Conservation (phyloP, 2,888 invertebrate genomes). For the Nezara viridula region DNA sequence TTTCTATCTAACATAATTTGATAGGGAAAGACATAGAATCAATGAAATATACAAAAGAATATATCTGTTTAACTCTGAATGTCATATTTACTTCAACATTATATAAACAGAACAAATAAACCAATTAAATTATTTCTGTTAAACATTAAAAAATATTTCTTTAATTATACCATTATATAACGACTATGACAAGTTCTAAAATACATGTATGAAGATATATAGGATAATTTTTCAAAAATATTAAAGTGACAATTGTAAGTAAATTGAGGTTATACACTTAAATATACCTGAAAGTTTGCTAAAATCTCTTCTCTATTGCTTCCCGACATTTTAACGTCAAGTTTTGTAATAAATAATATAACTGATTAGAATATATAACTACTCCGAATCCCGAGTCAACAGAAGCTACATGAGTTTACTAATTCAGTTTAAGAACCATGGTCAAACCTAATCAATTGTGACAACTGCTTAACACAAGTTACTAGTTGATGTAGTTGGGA, state of each 20-base stretch:
- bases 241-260: neutral
- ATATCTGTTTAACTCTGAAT: neutral
- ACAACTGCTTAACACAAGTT: neutral
- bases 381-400: neutral
- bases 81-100: neutral
- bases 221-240: neutral
- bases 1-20: neutral
- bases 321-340: neutral
- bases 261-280: neutral
- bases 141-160: neutral
- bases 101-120: neutral
- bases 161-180: neutral
- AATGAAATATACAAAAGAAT: neutral
- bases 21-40: neutral
- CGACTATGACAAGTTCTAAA: neutral
- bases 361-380: neutral
- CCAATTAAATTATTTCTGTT: neutral
- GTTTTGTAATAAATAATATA: neutral
- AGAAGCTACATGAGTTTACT: slow-evolving; percentile 30
- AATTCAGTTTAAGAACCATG: slow-evolving; percentile 13
- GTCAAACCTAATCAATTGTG: slow-evolving; percentile 26
- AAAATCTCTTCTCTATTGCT: slow-evolving; percentile 87
- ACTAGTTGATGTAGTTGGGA: neutral
- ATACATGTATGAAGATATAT: neutral
- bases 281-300: slow-evolving; percentile 82